These are phyloP conservation scores for Meloe dianella DNA, from an alignment of 2,888 invertebrate species.

Conservation along the genomic window DNA sequence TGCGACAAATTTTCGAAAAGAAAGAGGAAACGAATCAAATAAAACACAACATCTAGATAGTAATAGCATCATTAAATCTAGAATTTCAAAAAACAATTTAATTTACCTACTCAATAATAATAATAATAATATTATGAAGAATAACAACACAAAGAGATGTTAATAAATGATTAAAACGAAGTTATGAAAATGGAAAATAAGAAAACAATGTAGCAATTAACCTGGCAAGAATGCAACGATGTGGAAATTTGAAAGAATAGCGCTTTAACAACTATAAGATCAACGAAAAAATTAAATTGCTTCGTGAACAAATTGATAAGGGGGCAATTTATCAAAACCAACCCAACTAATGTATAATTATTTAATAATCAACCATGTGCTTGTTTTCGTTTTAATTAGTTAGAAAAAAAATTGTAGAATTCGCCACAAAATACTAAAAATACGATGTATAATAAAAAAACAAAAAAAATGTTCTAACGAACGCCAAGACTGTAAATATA, in stretches of 20 bases:
- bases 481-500: neutral
- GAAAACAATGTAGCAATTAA: neutral
- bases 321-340: conserved; percentile 1
- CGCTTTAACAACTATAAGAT: neutral
- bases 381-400: too few species aligned
- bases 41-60: too few species aligned
- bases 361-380: neutral
- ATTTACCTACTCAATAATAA: too few species aligned
- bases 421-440: neutral
- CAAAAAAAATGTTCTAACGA: neutral
- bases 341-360: neutral
- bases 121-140: too few species aligned
- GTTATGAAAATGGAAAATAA: neutral
- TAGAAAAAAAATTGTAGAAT: too few species aligned
- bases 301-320: neutral
- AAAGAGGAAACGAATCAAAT: neutral
- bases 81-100: too few species aligned
- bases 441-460: neutral
- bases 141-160: too few species aligned
- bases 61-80: neutral
- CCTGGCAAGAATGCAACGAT: neutral
- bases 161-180: too few species aligned
- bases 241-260: neutral
- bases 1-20: neutral
- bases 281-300: neutral